These are phyloP conservation scores for Ctenopoma multispine DNA, from an alignment of 2,797 vertebrate species.

Conservation along the genomic window DNA sequence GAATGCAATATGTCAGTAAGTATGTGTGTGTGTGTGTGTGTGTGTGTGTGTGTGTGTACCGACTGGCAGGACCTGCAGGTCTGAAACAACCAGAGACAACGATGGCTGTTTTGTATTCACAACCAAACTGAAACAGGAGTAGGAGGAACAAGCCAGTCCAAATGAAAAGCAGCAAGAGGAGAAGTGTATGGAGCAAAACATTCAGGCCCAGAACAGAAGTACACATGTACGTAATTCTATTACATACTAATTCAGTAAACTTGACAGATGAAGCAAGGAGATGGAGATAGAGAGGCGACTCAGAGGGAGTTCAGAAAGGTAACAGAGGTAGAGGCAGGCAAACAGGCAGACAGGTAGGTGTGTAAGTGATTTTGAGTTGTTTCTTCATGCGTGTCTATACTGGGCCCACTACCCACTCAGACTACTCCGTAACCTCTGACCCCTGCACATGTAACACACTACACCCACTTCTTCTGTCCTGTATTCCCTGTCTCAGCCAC, in stretches of 20 bases:
- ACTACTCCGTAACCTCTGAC: conserved; percentile 31
- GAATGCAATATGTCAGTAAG: neutral
- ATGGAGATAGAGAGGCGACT: conserved; percentile 26
- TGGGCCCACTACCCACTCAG: conserved; percentile 29
- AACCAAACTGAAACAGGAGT: conserved; percentile 53
- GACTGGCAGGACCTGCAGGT: neutral
- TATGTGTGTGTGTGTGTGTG: neutral
- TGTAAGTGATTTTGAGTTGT: neutral
- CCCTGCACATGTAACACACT: conserved; percentile 14
- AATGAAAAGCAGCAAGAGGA: conserved; percentile 44
- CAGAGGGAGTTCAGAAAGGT: conserved; percentile 58
- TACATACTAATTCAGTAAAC: conserved; percentile 67
- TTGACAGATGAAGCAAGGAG: conserved; percentile 43
- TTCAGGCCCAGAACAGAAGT: conserved; percentile 18
- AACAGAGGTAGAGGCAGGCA: conserved; percentile 10
- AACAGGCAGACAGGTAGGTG: conserved; percentile 5
- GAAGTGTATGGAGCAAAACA: conserved; percentile 20
- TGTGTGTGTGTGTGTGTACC: neutral
- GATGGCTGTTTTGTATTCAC: conserved; percentile 44
- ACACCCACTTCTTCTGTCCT: conserved; percentile 15
- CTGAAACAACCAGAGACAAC: conserved; percentile 30
- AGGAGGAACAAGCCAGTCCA: conserved; percentile 31
- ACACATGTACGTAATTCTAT: conserved; percentile 63
- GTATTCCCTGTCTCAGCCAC: conserved; percentile 19
- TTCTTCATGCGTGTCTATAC: conserved; percentile 10